Percentiles rank a stretch among this genome's conserved stretches.
Conservation (phyloP, 2,113 vertebrate species). For the Mesitornis unicolor region DNA sequence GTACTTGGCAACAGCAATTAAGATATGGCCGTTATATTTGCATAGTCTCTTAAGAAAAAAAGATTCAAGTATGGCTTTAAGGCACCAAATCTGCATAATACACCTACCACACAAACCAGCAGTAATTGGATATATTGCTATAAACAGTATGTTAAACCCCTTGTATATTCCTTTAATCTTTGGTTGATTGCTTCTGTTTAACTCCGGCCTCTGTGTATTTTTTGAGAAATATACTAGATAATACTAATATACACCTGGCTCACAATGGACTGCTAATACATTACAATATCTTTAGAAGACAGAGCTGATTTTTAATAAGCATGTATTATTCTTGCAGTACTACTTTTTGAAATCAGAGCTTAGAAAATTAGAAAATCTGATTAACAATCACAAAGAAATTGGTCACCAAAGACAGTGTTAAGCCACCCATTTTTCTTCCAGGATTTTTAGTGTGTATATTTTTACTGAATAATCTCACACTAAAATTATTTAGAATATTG, state of each 20-base stretch:
- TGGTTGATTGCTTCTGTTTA: conserved; percentile 69
- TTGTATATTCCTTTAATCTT: conserved; percentile 40
- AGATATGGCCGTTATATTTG: conserved; percentile 58
- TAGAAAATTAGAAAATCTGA: neutral
- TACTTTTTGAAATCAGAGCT: neutral
- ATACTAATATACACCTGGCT: neutral
- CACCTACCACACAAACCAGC: neutral
- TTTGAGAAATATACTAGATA: neutral
- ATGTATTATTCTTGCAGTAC: neutral
- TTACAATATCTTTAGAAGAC: neutral
- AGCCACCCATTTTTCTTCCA: neutral
- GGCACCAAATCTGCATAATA: neutral
- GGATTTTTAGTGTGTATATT: neutral
- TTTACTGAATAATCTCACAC: neutral
- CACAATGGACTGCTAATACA: neutral
- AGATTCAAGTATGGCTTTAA: neutral
- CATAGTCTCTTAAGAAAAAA: conserved; percentile 26
- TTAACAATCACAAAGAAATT: neutral
- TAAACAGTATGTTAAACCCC: conserved; percentile 20
- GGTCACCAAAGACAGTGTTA: neutral
- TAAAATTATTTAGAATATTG: neutral
- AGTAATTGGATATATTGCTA: conserved; percentile 27
- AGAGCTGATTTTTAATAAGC: neutral
- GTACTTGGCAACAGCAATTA: conserved; percentile 71
- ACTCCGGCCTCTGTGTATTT: neutral